Evolutionary conservation across 2,888 invertebrate genomes (phyloP), one percentile per base, ranked within the genome.

Genomic region (Protula sp.): DNA sequence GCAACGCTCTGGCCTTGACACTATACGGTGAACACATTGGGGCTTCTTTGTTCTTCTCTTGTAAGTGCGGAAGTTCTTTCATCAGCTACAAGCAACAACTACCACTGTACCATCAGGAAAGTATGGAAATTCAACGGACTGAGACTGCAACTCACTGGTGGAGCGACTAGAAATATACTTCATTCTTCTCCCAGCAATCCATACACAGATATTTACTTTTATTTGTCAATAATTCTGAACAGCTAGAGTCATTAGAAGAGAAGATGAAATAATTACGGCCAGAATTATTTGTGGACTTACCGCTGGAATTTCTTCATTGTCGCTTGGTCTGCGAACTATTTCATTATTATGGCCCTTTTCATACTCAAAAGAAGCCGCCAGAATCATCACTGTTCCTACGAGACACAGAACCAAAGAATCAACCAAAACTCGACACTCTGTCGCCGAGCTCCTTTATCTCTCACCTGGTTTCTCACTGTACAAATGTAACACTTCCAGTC

Each of bases 321-420:
- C 99, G 47, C 92, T 90, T 59, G 91, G 88, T 71, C 99, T 85
- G 79, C 95, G 94, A 87, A 86, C 74, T 29, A 99, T 88, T 84
- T 98, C 97, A 24, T 91, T 90, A 83, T 99, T 99, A 78, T 92
- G 91, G 64, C 89, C 87, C 75, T 89, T 90, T 72, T 93, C 92
- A 85, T 98, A 99, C 81, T 99, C 99, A 74, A 92, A 89, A 63
- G 98, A 95, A 14, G 94, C 97, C 28, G 92, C 94, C 54, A 99
- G 84, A 60, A 99, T 92, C 94, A 98, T 97, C 14, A 99, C 87
- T 24, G 93, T 92, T 71, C 84, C 84, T 84, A 65, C 9, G 72
- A 70, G 60, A 56, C 51, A 26, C 24, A 9, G 27, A 52, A 38
- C 45, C 9, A 38, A n/a, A n/a, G n/a, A n/a, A n/a, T n/a, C n/a